phyloP scores from a whole-genome alignment of 2,888 invertebrate genomes.

The Tetropium fuscum region DNA sequence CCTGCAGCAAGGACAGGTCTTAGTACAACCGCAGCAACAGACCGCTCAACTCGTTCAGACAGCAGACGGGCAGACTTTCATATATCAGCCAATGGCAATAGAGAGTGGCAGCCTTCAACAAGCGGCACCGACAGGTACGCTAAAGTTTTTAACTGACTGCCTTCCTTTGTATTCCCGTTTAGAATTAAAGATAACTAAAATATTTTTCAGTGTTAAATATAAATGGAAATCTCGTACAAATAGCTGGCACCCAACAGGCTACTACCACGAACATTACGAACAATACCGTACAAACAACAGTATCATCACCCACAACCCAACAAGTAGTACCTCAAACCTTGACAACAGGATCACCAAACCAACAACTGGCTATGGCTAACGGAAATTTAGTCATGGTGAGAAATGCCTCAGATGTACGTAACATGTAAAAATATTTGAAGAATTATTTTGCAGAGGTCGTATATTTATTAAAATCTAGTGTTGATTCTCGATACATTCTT shows the following conservation, averaged over 20 bases:
- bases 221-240: constrained; percentile 82
- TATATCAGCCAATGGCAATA: constrained; percentile 84
- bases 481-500: too few species aligned
- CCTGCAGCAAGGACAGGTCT: constrained; percentile 72
- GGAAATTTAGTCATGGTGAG: constrained; percentile 84
- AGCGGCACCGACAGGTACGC: constrained; percentile 70
- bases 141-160: not conserved
- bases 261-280: constrained; percentile 53
- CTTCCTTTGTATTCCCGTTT: too few species aligned
- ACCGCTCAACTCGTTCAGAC: constrained; percentile 89
- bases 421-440: constrained; percentile 19
- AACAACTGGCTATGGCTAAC: constrained; percentile 72
- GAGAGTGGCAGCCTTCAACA: constrained; percentile 69
- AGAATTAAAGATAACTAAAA: constrained; percentile 26
- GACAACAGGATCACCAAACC: constrained; percentile 67
- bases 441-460: not conserved
- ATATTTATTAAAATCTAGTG: too few species aligned
- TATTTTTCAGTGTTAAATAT: constrained; percentile 77
- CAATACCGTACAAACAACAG: constrained; percentile 59
- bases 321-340: constrained; percentile 64
- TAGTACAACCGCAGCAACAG: constrained; percentile 72
- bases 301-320: constrained; percentile 62
- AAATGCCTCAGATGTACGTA: constrained; percentile 61
- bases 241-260: constrained; percentile 66
- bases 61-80: constrained; percentile 91